phyloP scores from a whole-genome alignment of 2,797 vertebrate species.

The Morelia viridis region DNA sequence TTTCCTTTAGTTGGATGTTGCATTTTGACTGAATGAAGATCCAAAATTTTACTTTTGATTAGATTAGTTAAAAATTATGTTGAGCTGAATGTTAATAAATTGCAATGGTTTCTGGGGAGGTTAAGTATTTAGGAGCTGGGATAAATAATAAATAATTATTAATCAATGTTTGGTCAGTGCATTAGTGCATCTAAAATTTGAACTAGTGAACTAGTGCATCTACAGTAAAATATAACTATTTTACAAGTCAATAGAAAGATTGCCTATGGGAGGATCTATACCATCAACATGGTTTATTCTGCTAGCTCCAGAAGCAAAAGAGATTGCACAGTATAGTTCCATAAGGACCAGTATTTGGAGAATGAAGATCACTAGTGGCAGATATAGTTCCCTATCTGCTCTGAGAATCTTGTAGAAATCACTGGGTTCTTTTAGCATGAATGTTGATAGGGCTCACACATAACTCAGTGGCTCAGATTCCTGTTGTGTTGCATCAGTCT shows the following conservation, averaged over 20 bases:
- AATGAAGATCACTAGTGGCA: neutral
- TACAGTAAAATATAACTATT: neutral
- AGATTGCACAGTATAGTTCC: neutral
- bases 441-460: neutral
- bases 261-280: neutral
- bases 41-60: neutral
- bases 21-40: neutral
- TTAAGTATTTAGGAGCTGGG: neutral
- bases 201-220: neutral
- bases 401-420: neutral
- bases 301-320: neutral
- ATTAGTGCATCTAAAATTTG: neutral
- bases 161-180: neutral
- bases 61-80: neutral
- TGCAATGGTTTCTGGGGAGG: neutral
- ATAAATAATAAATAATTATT: neutral
- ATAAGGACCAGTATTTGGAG: neutral
- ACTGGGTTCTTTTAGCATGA: neutral
- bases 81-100: neutral
- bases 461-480: neutral
- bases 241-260: neutral
- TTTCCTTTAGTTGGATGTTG: neutral
- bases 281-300: neutral
- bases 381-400: neutral
- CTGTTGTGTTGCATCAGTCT: neutral